phyloP scores from a whole-genome alignment of 2,797 vertebrate genomes.

The Oreochromis grahami region DNA sequence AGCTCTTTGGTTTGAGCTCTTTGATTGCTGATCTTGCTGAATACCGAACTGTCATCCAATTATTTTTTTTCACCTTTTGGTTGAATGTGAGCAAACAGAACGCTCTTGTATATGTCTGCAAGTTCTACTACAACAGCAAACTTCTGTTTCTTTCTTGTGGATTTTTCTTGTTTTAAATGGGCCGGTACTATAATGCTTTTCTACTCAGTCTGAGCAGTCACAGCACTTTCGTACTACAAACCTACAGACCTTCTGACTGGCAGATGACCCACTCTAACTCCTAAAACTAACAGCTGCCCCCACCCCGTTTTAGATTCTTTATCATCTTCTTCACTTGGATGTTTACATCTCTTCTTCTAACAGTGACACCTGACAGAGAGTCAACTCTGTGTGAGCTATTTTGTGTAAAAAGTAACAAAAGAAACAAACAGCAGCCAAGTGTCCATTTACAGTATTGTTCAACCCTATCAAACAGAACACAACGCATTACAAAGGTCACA shows the following conservation, averaged over 20 bases:
- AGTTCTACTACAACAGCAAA: background rate
- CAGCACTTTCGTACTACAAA: background rate
- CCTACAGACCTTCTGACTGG: background rate
- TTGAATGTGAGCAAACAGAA: background rate
- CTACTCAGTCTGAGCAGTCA: background rate
- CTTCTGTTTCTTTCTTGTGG: background rate
- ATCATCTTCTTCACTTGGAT: background rate
- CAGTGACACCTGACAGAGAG: background rate
- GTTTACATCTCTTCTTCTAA: background rate
- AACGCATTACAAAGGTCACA: background rate
- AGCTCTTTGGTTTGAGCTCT: background rate
- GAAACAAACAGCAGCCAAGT: background rate
- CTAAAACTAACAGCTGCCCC: background rate
- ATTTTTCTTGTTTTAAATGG: background rate
- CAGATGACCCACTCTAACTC: background rate
- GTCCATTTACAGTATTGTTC: background rate
- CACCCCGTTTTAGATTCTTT: background rate
- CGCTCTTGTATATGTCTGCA: background rate
- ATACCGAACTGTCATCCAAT: background rate
- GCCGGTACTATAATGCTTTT: background rate
- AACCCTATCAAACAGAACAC: background rate
- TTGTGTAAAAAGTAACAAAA: background rate
- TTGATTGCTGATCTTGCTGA: background rate
- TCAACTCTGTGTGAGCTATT: background rate
- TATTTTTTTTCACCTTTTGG: background rate